Evolutionary conservation across 1,140 invertebrate genomes (phyloP).

Genomic region (Drosophila guanche): DNA sequence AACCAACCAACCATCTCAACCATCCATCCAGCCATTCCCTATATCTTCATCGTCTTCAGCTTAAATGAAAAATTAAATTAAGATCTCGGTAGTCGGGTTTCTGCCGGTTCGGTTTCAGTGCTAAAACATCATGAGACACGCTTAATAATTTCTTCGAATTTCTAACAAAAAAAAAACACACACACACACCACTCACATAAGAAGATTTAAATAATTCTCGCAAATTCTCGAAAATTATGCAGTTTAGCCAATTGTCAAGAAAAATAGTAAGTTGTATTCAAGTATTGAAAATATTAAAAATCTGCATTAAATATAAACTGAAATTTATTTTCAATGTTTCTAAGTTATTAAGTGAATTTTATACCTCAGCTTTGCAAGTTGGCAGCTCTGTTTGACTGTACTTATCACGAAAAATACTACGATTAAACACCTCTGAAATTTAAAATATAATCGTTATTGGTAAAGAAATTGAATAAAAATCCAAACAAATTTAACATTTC

Average conservation of each 20-base stretch:
- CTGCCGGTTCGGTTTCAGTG: constrained; percentile 29
- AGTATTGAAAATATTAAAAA: not conserved
- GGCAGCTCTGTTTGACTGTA: too few relatives aligned
- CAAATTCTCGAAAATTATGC: constrained; percentile 58
- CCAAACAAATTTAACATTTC: too few relatives aligned
- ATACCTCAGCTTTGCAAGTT: too few relatives aligned
- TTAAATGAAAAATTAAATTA: constrained; percentile 70
- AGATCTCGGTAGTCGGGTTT: constrained; percentile 63
- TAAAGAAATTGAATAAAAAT: too few relatives aligned
- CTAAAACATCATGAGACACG: constrained; percentile 44
- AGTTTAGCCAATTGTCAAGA: constrained; percentile 53
- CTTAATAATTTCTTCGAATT: constrained; percentile 73
- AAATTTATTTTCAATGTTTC: not conserved
- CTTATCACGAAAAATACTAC: too few relatives aligned
- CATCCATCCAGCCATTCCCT: not conserved
- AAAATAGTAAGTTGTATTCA: not conserved
- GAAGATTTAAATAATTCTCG: constrained; percentile 45
- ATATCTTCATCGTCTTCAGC: constrained; percentile 8
- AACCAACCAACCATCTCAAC: constrained; percentile 24
- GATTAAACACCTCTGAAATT: too few relatives aligned
- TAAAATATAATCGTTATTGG: too few relatives aligned
- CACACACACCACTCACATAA: too few relatives aligned
- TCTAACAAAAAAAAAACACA: constrained; percentile 26
- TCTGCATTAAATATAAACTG: not conserved
- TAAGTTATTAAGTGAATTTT: too few relatives aligned